phyloP scores from a whole-genome alignment of 2,888 invertebrate genomes.

The Tupiocoris notatus region DNA sequence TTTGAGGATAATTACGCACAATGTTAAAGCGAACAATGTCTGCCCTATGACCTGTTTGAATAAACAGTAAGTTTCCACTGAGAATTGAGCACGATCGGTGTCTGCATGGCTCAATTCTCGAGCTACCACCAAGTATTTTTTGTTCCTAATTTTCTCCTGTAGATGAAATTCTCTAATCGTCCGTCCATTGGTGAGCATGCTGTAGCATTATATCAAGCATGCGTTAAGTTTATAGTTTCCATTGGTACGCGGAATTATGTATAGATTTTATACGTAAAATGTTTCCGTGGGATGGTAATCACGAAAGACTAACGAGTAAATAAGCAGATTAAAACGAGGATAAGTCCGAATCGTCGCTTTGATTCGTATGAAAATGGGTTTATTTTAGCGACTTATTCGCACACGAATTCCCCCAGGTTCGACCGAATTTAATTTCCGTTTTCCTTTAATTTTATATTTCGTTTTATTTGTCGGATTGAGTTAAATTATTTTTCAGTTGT shows the following conservation, averaged over 20 bases:
- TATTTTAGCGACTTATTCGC: too few relatives aligned
- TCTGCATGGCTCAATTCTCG: slow-evolving; percentile 30
- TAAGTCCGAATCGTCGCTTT: too few relatives aligned
- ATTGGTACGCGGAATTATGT: too few relatives aligned
- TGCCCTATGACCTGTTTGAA: slow-evolving; percentile 98
- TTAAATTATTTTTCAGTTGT: slow-evolving; percentile 20
- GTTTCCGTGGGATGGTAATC: too few relatives aligned
- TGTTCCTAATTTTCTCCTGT: not conserved
- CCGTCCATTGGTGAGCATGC: not conserved
- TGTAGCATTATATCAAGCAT: not conserved
- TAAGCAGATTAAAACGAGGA: too few relatives aligned
- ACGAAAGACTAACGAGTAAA: too few relatives aligned
- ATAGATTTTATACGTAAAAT: too few relatives aligned
- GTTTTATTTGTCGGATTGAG: slow-evolving; percentile 9
- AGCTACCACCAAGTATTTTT: not conserved
- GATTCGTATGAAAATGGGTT: too few relatives aligned
- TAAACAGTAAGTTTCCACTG: slow-evolving; percentile 90
- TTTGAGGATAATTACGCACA: slow-evolving; percentile 92
- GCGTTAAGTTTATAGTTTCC: too few relatives aligned
- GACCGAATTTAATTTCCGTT: too few relatives aligned
- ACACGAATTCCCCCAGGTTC: too few relatives aligned
- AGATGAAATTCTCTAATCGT: not conserved
- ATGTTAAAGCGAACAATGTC: slow-evolving; percentile 98
- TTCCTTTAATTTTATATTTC: slow-evolving; percentile 11
- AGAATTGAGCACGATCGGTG: slow-evolving; percentile 36